Evolutionary conservation across 2,113 vertebrate species (phyloP), one percentile per base, ranked within the genome.

Genomic region (Lethenteron camtschaticum): DNA sequence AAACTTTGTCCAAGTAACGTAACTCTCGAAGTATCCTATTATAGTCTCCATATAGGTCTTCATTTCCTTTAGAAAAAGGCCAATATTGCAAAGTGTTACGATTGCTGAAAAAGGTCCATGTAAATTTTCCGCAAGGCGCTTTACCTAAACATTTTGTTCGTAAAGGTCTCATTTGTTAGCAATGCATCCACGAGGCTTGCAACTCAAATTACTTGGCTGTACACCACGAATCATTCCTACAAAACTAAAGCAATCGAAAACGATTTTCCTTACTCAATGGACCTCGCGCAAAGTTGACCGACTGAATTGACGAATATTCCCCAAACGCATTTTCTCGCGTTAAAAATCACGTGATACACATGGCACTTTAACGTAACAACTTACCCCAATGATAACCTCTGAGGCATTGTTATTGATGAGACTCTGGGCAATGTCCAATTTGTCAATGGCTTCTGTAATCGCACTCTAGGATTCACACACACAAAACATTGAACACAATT

Each of bases 401-500:
- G 86, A 81, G 66, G 83, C 80, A 1, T 85, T 86, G 10, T 82
- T 78, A 73, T 79, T 84, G 75, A 95, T 81, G 71, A 94, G 85
- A 70, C 76, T 68, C 78, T 97, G 89, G 11, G 86, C 84, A 56
- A 80, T 75, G 70, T 90, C 82, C 72, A 94, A 77, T 71, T 80
- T 76, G 0, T 73, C 57, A 11, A 95, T 74, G 68, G 85, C 78
- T 11, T 76, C 77, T 60, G 74, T 71, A 69, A 92, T 80, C 79
- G 83, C 86, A 68, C 78, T 78, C 91, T 97, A 73, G 11, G 77
- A 71, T 73, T 71, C 8, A 76, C 14, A n/a, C 63, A 69, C 11
- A 58, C 59, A 24, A 24, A 24, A 24, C 24, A 24, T 24, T 24
- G 2, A 24, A 24, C 24, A 24, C 24, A n/a, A 24, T 24, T 2